Evolutionary conservation across 1,140 invertebrate genomes (phyloP).

Genomic region (Trachymyrmex septentrionalis): DNA sequence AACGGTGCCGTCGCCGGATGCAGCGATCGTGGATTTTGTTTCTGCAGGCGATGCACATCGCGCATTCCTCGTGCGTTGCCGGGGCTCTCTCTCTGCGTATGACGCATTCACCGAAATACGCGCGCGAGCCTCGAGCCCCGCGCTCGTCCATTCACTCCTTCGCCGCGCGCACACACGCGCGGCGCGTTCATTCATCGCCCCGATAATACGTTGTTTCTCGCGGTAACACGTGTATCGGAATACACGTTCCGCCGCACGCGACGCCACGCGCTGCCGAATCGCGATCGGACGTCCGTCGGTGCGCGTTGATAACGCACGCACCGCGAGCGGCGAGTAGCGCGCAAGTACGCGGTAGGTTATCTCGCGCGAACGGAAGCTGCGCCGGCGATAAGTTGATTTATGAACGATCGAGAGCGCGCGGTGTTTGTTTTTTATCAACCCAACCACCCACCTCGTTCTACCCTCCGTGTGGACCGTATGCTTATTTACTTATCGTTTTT

Average conservation of each 20-base stretch:
- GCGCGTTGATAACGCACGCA: slow-evolving; percentile 13
- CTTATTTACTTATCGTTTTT: slow-evolving; percentile 48
- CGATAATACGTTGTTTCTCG: background rate
- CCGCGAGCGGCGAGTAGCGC: background rate
- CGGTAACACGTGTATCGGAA: background rate
- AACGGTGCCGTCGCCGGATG: background rate
- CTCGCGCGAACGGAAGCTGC: slow-evolving; percentile 29
- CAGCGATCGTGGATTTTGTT: slow-evolving; percentile 42
- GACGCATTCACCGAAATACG: slow-evolving; percentile 57
- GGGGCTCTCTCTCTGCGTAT: background rate
- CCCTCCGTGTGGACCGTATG: slow-evolving; percentile 13
- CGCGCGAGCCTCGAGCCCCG: slow-evolving; percentile 13
- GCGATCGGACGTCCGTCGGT: slow-evolving; percentile 20
- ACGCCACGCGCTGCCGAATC: background rate
- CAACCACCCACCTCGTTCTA: background rate
- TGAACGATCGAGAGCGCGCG: slow-evolving; percentile 25
- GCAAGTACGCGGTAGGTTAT: slow-evolving; percentile 4
- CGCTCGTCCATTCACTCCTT: slow-evolving; percentile 37
- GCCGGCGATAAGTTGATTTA: slow-evolving; percentile 56
- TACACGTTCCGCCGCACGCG: slow-evolving; percentile 7
- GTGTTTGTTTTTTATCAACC: slow-evolving; percentile 31
- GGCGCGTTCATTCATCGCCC: slow-evolving; percentile 41
- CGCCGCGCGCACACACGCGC: background rate
- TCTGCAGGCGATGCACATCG: slow-evolving; percentile 47
- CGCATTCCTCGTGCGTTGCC: slow-evolving; percentile 50